A percentile compares a stretch with the other conserved stretches of the same genome.
Conservation (phyloP, 2,888 invertebrate species). For the Cryptus armator region DNA sequence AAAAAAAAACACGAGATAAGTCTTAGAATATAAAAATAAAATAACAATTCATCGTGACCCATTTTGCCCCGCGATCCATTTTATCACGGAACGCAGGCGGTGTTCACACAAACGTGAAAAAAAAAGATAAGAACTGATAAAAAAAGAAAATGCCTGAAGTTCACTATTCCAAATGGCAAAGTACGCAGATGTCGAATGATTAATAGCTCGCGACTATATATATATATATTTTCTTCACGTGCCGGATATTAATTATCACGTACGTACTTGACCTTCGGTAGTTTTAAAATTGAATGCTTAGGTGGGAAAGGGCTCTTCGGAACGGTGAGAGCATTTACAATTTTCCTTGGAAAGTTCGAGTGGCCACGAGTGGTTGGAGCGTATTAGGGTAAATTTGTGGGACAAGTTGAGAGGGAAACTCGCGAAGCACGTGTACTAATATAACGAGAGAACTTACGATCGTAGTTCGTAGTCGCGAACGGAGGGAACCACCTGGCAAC, state of each 20-base stretch:
- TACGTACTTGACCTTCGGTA: conserved; percentile 30
- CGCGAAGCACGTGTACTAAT: conserved; percentile 41
- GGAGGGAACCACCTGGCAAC: conserved; percentile 29
- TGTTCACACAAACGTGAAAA: neutral
- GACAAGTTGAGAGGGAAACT: conserved; percentile 47
- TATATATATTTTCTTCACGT: neutral
- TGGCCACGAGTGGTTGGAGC: neutral
- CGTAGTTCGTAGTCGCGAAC: conserved; percentile 4
- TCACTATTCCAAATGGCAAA: neutral
- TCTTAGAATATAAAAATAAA: neutral
- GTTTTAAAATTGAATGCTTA: conserved; percentile 16
- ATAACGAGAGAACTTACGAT: conserved; percentile 41
- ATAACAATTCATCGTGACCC: neutral
- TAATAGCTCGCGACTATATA: conserved; percentile 8
- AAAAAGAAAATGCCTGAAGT: neutral
- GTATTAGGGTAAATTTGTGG: conserved; percentile 59
- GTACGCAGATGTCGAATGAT: conserved; percentile 18
- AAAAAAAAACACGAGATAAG: neutral
- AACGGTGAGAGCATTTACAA: conserved; percentile 17
- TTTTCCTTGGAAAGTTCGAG: conserved; percentile 56
- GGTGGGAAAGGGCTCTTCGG: neutral
- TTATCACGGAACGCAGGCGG: neutral
- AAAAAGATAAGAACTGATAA: neutral
- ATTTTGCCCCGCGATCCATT: neutral
- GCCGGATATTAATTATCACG: conserved; percentile 53